Evolutionary conservation across 2,888 invertebrate genomes (phyloP).

Genomic region (Tetragonula carbonaria): DNA sequence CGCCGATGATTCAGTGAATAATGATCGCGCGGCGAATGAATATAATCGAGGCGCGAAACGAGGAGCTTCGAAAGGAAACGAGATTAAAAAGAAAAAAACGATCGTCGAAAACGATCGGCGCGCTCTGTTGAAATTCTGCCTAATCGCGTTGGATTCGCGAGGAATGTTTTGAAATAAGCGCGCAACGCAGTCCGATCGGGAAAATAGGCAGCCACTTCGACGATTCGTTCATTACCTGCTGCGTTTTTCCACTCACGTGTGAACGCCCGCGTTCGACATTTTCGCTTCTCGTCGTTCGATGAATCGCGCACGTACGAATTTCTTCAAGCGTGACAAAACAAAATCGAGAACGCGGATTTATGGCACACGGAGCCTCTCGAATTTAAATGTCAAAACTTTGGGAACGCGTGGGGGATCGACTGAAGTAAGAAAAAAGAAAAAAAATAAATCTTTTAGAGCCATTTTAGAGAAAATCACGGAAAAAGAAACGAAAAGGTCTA

Average conservation of each 20-base stretch:
- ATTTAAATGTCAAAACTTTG: too few relatives aligned
- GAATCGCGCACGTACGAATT: neutral
- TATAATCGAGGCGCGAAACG: neutral
- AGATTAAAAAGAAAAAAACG: neutral
- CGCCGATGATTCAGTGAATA: neutral
- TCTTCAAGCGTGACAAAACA: too few relatives aligned
- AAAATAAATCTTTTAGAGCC: too few relatives aligned
- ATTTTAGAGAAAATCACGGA: too few relatives aligned
- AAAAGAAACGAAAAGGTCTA: too few relatives aligned
- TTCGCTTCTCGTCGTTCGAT: neutral
- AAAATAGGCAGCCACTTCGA: constrained; percentile 6
- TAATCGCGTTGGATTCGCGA: neutral
- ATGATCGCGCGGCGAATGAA: neutral
- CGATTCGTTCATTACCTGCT: constrained; percentile 13
- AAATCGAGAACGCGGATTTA: neutral
- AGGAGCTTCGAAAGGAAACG: neutral
- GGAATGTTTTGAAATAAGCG: constrained; percentile 1
- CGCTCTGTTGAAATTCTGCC: neutral
- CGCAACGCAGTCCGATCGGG: neutral
- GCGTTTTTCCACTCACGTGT: constrained; percentile 1
- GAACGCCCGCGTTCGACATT: neutral
- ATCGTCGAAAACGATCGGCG: neutral
- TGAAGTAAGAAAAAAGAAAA: too few relatives aligned
- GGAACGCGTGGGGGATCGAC: too few relatives aligned
- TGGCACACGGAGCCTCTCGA: neutral